Conservation (phyloP, 2,113 vertebrate species). For the Eurystomus gularis region DNA sequence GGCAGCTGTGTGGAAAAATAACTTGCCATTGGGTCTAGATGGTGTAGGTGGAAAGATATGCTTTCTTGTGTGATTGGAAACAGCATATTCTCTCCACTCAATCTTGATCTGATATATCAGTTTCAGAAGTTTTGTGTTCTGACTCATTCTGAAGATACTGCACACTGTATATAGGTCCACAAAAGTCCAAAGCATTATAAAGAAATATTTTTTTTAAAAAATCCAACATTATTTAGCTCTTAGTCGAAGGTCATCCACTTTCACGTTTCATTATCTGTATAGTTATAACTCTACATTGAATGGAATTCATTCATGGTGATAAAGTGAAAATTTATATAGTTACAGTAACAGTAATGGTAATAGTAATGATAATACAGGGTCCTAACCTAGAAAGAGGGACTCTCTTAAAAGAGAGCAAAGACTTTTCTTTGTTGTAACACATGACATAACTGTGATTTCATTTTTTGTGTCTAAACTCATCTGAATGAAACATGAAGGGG, state of each 20-base stretch:
- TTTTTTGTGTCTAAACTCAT: background rate
- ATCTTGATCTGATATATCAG: background rate
- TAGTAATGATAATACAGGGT: background rate
- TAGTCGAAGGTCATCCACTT: background rate
- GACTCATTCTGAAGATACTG: background rate
- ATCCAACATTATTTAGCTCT: background rate
- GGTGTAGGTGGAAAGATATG: background rate
- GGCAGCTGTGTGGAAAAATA: background rate
- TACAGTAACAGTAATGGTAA: too few species aligned
- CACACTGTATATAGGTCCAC: background rate
- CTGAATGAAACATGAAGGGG: background rate
- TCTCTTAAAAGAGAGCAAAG: background rate
- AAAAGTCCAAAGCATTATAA: background rate
- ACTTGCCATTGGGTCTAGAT: background rate
- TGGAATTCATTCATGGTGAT: background rate
- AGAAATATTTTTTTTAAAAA: background rate
- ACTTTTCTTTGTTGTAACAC: background rate
- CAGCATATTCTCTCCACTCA: background rate
- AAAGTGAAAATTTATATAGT: background rate
- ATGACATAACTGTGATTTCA: background rate
- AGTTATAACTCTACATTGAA: background rate
- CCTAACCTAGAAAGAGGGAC: background rate
- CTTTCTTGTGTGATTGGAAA: background rate
- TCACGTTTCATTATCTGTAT: background rate
- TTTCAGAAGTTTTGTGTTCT: background rate